Conservation (phyloP, 2,888 invertebrate genomes). For the Balanococcus diminutus region DNA sequence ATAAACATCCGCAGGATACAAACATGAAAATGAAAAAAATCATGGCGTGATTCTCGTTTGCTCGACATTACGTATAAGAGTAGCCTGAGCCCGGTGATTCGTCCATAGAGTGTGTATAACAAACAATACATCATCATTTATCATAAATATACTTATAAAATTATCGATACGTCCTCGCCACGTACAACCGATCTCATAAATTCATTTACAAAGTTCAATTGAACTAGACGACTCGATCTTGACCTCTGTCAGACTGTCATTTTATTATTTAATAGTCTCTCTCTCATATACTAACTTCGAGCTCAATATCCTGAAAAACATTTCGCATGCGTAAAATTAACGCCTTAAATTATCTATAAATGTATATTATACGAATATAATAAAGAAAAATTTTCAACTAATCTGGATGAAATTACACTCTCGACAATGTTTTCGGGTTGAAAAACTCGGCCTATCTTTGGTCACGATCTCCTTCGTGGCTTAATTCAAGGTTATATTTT, state of each 20-base stretch:
- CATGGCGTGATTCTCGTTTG: slow-evolving; percentile 3
- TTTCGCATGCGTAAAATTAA: neutral
- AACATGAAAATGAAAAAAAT: neutral
- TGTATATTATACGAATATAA: no score
- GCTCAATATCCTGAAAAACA: neutral
- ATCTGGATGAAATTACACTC: neutral
- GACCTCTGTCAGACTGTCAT: neutral
- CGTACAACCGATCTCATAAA: neutral
- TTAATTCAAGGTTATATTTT: slow-evolving; percentile 26
- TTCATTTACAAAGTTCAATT: slow-evolving; percentile 3
- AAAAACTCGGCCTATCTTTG: neutral
- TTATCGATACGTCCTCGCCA: neutral
- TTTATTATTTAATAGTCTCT: neutral
- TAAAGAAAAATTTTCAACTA: neutral
- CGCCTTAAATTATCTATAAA: neutral
- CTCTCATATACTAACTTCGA: neutral
- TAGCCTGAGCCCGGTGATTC: neutral
- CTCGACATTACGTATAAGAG: neutral
- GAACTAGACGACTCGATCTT: neutral
- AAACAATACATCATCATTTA: neutral
- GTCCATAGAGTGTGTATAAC: neutral
- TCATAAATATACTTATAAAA: neutral
- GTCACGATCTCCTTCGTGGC: slow-evolving; percentile 20
- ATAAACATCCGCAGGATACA: slow-evolving; percentile 28
- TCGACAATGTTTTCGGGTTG: neutral